These are phyloP conservation scores for Synergus itoensis DNA, from an alignment of 2,888 invertebrate species.

Conservation along the genomic window DNA sequence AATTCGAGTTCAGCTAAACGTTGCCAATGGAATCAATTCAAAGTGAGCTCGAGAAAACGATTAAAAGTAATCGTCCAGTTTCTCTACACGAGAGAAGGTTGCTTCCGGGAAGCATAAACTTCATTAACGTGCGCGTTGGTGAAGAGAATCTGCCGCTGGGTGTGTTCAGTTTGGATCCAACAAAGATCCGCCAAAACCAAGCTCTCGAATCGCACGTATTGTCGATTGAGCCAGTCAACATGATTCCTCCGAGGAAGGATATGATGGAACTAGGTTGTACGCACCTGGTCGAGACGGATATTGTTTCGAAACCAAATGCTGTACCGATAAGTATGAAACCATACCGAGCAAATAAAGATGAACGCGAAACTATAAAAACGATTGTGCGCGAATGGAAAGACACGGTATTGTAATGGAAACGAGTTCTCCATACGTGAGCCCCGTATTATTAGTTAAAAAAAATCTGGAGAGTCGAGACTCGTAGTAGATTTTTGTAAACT, in stretches of 20 bases:
- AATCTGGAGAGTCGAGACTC: constrained; percentile 50
- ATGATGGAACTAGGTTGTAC: not conserved
- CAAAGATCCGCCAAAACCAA: not conserved
- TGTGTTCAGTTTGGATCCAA: not conserved
- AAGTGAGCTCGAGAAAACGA: not conserved
- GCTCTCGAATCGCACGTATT: not conserved
- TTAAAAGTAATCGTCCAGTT: not conserved
- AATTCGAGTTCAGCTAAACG: constrained; percentile 40
- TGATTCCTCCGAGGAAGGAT: not conserved
- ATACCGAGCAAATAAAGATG: constrained; percentile 40
- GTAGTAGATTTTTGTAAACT: constrained; percentile 54
- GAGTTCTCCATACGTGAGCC: constrained; percentile 39
- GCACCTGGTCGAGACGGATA: constrained; percentile 42
- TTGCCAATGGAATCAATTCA: not conserved
- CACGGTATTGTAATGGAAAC: constrained; percentile 39
- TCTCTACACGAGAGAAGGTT: not conserved
- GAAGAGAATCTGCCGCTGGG: not conserved
- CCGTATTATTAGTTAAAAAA: constrained; percentile 39
- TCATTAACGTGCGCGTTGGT: constrained; percentile 1
- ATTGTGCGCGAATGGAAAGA: constrained; percentile 38
- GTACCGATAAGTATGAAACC: constrained; percentile 42
- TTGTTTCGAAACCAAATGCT: constrained; percentile 40
- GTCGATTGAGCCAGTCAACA: not conserved
- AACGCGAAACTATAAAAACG: constrained; percentile 28
- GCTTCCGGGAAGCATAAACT: constrained; percentile 31